Percentiles rank a stretch among this genome's conserved stretches.
Conservation (phyloP, 2,888 invertebrate genomes). For the Phorcus lineatus region DNA sequence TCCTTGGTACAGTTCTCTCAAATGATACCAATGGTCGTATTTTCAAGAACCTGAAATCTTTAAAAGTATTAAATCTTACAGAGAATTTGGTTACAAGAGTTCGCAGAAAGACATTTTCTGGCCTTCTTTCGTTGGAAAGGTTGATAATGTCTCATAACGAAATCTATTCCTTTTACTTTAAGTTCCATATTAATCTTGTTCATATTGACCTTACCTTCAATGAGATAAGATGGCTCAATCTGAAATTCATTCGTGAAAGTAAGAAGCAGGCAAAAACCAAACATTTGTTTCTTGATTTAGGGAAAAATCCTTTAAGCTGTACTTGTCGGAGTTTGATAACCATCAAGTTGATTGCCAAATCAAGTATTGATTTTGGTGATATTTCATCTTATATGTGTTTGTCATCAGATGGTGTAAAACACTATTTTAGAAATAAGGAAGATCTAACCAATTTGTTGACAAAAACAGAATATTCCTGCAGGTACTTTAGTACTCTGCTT, state of each 20-base stretch:
- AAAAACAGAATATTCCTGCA: no score
- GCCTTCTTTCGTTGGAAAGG: not conserved
- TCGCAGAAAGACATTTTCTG: not conserved
- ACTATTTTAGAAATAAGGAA: no score
- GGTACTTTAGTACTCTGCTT: not conserved
- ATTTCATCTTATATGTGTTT: no score
- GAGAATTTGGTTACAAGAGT: slow-evolving; percentile 4
- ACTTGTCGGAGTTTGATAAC: slow-evolving; percentile 14
- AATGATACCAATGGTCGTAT: not conserved
- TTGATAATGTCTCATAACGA: not conserved
- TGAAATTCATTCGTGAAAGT: not conserved
- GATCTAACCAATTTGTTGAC: no score
- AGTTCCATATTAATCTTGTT: slow-evolving; percentile 1
- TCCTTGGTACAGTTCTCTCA: not conserved
- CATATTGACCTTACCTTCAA: not conserved
- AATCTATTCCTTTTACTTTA: not conserved
- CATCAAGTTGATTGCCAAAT: slow-evolving; percentile 7
- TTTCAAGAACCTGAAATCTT: not conserved
- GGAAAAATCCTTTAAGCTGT: not conserved
- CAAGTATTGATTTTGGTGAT: no score
- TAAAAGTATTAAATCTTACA: slow-evolving; percentile 9
- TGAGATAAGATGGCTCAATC: no score
- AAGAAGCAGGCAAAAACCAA: not conserved
- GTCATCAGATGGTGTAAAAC: no score
- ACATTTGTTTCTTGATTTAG: not conserved